phyloP scores from a whole-genome alignment of 2,113 vertebrate genomes.

The Psittacus erithacus region DNA sequence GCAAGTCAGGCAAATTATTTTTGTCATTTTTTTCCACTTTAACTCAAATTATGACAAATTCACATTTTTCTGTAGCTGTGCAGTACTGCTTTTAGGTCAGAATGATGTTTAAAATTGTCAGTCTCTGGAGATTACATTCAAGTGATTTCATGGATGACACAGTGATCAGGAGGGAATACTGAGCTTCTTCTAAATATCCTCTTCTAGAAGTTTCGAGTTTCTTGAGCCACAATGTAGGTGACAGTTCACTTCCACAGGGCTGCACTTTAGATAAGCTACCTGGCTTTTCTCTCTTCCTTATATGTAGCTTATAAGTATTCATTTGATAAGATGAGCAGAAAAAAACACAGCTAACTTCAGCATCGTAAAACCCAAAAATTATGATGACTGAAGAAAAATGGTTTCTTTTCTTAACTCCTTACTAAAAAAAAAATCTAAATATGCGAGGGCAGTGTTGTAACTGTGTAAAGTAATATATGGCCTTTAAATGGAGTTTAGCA shows the following conservation, averaged over 20 bases:
- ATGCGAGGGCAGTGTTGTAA: not conserved
- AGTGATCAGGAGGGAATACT: not conserved
- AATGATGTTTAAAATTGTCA: not conserved
- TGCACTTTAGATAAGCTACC: not conserved
- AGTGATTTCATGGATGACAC: not conserved
- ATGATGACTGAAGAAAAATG: not conserved
- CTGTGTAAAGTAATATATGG: not conserved
- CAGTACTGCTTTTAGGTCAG: not conserved
- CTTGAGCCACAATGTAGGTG: not conserved
- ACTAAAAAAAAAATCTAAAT: not conserved
- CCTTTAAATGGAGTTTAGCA: not conserved
- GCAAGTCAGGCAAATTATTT: not conserved
- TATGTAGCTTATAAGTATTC: not conserved
- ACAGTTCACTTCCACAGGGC: not conserved
- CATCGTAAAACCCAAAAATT: not conserved
- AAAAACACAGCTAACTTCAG: not conserved
- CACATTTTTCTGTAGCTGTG: not conserved
- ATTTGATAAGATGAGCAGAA: not conserved
- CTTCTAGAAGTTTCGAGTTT: not conserved
- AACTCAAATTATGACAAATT: not conserved
- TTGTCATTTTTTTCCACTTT: not conserved
- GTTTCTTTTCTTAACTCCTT: not conserved
- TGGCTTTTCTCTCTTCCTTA: not conserved
- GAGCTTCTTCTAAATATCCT: not conserved
- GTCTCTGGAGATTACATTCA: not conserved